These are phyloP conservation scores for Athalia cordata DNA, from an alignment of 2,888 invertebrate genomes.

Conservation along the genomic window DNA sequence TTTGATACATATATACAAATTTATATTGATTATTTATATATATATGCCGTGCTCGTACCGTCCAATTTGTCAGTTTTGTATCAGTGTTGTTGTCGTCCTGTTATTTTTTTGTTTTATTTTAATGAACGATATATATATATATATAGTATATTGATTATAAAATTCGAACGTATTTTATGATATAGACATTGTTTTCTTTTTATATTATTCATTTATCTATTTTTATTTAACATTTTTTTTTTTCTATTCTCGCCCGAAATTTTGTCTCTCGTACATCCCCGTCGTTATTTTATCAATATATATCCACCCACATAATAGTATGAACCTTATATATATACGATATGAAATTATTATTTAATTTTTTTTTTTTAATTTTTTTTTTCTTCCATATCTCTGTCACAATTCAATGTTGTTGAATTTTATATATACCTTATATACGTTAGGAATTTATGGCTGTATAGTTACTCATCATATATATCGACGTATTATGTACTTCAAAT, in stretches of 20 bases:
- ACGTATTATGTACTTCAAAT: not conserved
- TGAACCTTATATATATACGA: no score
- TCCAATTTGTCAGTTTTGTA: slow-evolving; percentile 66
- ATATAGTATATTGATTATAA: not conserved
- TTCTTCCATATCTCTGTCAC: not conserved
- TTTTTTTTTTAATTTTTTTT: not conserved
- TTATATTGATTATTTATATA: slow-evolving; percentile 47
- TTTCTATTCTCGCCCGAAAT: not conserved
- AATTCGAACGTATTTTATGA: not conserved
- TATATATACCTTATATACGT: slow-evolving; percentile 36
- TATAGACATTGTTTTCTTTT: not conserved
- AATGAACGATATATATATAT: not conserved
- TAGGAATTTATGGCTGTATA: slow-evolving; percentile 56
- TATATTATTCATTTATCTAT: not conserved
- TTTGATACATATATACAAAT: slow-evolving; percentile 47
- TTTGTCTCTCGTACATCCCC: no score
- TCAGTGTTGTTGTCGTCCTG: slow-evolving; percentile 65
- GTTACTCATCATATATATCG: slow-evolving; percentile 5
- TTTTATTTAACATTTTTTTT: not conserved
- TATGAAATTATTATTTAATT: not conserved
- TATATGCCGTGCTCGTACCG: slow-evolving; percentile 69
- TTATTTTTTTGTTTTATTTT: slow-evolving; percentile 53
- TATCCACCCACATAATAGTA: no score
- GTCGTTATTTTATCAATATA: no score
- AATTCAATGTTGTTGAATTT: not conserved